Evolutionary conservation across 1,140 invertebrate species (phyloP).

Genomic region (Drosophila dunni): DNA sequence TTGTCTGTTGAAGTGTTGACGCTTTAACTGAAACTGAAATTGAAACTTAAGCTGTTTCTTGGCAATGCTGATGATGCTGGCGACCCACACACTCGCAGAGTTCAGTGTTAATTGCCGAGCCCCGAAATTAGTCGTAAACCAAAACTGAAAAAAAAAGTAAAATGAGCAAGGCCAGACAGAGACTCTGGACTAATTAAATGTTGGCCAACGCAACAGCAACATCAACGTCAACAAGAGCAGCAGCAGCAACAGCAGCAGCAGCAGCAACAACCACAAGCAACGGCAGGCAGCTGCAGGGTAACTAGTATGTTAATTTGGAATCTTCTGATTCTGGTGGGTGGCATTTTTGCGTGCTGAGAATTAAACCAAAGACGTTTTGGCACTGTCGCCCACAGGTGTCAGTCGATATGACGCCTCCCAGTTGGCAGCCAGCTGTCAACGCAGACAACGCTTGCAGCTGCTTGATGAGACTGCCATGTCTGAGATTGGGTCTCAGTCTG

Average conservation of each 20-base stretch:
- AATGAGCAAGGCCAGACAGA: constrained; percentile 66
- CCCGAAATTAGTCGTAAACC: constrained; percentile 49
- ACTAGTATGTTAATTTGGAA: constrained; percentile 50
- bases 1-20: constrained; percentile 18
- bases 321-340: constrained; percentile 6
- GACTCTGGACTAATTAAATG: constrained; percentile 72
- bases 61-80: constrained; percentile 31
- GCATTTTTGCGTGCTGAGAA: constrained; percentile 34
- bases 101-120: constrained; percentile 80
- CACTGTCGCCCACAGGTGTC: constrained; percentile 70
- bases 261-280: constrained; percentile 3
- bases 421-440: constrained; percentile 61
- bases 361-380: constrained; percentile 32
- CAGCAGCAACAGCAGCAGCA: constrained; percentile 15
- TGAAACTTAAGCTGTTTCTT: constrained; percentile 13
- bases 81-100: constrained; percentile 62
- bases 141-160: constrained; percentile 23
- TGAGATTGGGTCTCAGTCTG: background rate
- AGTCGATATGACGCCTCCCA: constrained; percentile 54
- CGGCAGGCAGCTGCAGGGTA: constrained; percentile 39
- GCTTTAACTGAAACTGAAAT: constrained; percentile 5
- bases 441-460: constrained; percentile 62
- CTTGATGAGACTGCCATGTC: constrained; percentile 19
- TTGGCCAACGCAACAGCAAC: constrained; percentile 59
- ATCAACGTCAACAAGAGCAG: constrained; percentile 1